phyloP scores from a whole-genome alignment of 2,113 vertebrate genomes.

The Cisticola juncidis region DNA sequence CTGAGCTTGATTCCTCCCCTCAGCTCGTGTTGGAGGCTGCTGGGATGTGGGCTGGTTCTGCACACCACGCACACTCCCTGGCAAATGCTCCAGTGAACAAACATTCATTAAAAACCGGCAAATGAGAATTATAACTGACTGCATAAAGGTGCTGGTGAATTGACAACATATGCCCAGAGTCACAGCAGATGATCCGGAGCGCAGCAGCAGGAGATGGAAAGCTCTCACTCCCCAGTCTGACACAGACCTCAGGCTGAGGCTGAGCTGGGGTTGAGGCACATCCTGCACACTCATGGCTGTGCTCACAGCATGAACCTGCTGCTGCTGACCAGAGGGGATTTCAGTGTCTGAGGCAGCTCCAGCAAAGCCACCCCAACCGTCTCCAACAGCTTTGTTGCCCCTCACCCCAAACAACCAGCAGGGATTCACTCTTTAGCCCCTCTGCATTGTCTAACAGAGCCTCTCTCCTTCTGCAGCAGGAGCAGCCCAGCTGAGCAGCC shows the following conservation, averaged over 20 bases:
- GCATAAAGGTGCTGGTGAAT: neutral
- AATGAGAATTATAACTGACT: neutral
- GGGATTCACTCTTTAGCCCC: neutral
- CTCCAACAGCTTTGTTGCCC: neutral
- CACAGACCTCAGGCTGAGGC: neutral
- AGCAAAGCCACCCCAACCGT: neutral
- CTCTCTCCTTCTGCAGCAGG: neutral
- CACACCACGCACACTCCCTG: rapidly evolving
- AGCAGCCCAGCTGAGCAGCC: neutral
- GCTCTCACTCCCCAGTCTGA: neutral
- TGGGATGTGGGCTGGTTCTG: neutral
- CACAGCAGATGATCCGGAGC: neutral
- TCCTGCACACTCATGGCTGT: neutral
- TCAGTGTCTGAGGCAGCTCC: neutral
- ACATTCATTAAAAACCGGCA: neutral
- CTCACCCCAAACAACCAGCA: neutral
- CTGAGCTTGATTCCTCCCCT: neutral
- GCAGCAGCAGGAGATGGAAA: neutral
- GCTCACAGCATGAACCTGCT: neutral
- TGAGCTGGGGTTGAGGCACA: neutral
- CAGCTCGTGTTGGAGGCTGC: neutral
- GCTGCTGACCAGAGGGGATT: neutral
- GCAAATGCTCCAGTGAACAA: constrained; percentile 17
- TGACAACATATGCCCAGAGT: neutral
- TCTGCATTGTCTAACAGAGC: neutral